Evolutionary conservation across 1,140 invertebrate species (phyloP), one percentile per base, ranked within the genome.

Genomic region (Lucilia cuprina): DNA sequence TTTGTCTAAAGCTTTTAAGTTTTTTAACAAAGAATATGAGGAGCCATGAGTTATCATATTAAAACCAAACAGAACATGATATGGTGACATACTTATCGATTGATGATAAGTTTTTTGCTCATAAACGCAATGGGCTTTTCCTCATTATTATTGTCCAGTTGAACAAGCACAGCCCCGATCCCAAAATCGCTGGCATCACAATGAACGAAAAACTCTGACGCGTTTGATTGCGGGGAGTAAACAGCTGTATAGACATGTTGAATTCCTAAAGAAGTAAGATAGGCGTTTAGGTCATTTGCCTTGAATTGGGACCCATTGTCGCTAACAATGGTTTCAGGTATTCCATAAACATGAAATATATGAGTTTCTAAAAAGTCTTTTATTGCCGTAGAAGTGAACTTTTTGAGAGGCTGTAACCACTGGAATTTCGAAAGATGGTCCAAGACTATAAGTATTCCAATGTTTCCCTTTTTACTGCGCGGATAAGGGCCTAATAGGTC

Each of bases 151-250:
- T n/a, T n/a, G n/a, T n/a, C n/a, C n/a, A n/a, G n/a, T n/a, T n/a
- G n/a, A n/a, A n/a, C n/a, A n/a, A n/a, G n/a, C n/a, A n/a, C n/a
- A n/a, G n/a, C n/a, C n/a, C n/a, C n/a, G n/a, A n/a, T n/a, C n/a
- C n/a, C n/a, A n/a, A n/a, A n/a, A n/a, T n/a, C n/a, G n/a, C n/a
- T n/a, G n/a, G n/a, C n/a, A n/a, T n/a, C n/a, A n/a, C n/a, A n/a
- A n/a, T n/a, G n/a, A n/a, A n/a, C n/a, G n/a, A n/a, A n/a, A n/a
- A n/a, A n/a, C n/a, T n/a, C 84, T 30, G 80, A 74, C 4, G 84
- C 84, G 74, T 84, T 84, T 14, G 80, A 74, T 83, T 84, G 80
- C 2, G 84, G 84, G 5, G 84, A 78, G 74, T 84, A 84, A 19
- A 60, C 19, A 10, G 74, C 34, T 12, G 65, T 82, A 19, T 55